Conservation (phyloP, 2,113 vertebrate species). For the Bubalus kerabau region DNA sequence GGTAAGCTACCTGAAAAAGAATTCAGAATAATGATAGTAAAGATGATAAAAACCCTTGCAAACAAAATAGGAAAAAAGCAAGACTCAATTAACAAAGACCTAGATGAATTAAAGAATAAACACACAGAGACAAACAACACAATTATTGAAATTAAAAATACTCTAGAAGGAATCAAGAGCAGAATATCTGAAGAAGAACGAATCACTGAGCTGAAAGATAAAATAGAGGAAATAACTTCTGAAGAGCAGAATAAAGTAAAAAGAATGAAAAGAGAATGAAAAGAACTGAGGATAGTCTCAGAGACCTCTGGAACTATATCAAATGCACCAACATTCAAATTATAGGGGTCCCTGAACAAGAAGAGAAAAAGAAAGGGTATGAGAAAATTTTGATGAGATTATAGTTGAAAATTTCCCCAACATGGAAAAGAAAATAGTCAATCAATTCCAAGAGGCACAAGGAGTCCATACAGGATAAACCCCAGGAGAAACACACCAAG, state of each 20-base stretch:
- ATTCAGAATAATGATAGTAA: background rate
- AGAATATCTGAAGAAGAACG: background rate
- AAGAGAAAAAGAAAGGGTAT: background rate
- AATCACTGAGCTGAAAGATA: background rate
- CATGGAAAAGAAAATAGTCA: background rate
- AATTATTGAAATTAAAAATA: background rate
- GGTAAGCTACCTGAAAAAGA: background rate
- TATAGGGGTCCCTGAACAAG: background rate
- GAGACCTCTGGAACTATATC: background rate
- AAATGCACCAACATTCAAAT: background rate
- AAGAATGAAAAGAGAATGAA: background rate
- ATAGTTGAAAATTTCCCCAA: background rate
- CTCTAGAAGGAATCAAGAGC: background rate
- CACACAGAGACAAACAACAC: background rate
- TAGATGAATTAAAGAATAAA: background rate
- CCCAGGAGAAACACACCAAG: background rate
- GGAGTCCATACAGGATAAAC: background rate
- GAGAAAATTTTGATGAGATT: background rate
- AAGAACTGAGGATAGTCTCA: background rate
- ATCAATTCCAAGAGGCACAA: background rate
- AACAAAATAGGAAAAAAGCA: background rate
- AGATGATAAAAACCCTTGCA: background rate
- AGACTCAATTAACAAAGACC: background rate
- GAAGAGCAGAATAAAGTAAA: background rate
- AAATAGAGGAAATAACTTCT: background rate